Evolutionary conservation across 2,113 vertebrate genomes (phyloP).

Genomic region (Macrotis lagotis): DNA sequence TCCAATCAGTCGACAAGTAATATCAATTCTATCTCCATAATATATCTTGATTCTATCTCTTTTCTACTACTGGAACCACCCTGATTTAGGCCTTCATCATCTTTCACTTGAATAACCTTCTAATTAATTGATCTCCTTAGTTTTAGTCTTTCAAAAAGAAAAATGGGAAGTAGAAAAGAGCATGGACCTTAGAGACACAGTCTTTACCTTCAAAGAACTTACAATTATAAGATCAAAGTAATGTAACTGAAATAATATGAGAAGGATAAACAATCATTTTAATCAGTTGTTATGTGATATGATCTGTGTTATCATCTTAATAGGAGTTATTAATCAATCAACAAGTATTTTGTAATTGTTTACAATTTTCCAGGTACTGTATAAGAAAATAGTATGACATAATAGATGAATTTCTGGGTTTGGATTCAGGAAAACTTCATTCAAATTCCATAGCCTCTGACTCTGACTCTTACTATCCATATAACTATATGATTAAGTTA

Average conservation of each 20-base stretch:
- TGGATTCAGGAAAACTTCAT: not conserved
- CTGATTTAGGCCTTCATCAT: not conserved
- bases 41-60: not conserved
- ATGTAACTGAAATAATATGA: not conserved
- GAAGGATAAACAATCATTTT: fast-evolving
- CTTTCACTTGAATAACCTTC: not conserved
- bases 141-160: not conserved
- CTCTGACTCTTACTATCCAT: not conserved
- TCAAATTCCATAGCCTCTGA: not conserved
- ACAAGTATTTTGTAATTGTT: not conserved
- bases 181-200: not conserved
- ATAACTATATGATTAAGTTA: not conserved
- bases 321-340: not conserved
- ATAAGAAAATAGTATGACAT: not conserved
- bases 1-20: not conserved
- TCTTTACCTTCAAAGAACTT: conserved; percentile 3
- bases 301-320: not conserved
- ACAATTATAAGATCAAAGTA: conserved; percentile 2
- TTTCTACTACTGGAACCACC: not conserved
- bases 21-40: not conserved
- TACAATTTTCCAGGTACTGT: not conserved
- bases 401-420: not conserved
- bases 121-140: not conserved
- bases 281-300: too few relatives aligned
- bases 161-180: not conserved